A percentile compares a stretch with the other conserved stretches of the same genome.
Conservation (phyloP, 2,113 vertebrate species). For the Myotis yumanensis region DNA sequence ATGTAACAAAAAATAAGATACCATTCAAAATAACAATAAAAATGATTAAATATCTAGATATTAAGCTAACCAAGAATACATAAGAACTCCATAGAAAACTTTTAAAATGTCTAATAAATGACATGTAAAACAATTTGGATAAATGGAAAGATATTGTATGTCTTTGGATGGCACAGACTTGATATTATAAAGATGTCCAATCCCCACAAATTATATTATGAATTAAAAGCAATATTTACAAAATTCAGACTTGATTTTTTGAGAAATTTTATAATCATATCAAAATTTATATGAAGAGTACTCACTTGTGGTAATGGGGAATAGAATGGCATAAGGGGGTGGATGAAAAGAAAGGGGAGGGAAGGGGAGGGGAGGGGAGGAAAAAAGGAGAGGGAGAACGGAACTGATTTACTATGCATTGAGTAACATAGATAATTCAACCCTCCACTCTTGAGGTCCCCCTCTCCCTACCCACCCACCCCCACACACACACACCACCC, state of each 20-base stretch:
- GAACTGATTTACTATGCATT: background rate
- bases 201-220: background rate
- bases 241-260: background rate
- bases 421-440: background rate
- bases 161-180: background rate
- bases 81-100: background rate
- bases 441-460: background rate
- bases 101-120: background rate
- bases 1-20: constrained; percentile 3
- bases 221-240: constrained; percentile 25
- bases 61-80: background rate
- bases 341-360: background rate
- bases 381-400: background rate
- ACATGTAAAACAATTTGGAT: background rate
- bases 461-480: background rate
- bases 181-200: background rate
- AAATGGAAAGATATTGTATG: background rate
- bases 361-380: rapidly evolving
- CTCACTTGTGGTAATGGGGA: background rate
- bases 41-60: background rate
- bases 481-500: too few relatives aligned
- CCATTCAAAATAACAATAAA: background rate
- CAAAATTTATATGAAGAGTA: background rate
- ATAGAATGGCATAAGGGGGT: background rate
- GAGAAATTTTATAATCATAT: background rate